phyloP scores from a whole-genome alignment of 2,888 invertebrate genomes.

The Tipula helvola region DNA sequence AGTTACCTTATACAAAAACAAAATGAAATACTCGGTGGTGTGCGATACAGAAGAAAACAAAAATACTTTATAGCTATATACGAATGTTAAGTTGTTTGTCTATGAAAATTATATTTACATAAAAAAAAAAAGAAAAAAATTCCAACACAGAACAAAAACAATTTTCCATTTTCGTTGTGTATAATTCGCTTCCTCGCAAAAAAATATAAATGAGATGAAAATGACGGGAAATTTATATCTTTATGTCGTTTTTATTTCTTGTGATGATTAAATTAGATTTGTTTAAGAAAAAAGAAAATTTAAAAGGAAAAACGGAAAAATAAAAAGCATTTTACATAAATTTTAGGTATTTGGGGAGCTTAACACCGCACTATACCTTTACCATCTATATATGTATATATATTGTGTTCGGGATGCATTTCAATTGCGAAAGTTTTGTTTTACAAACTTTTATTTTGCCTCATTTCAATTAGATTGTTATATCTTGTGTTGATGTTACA shows the following conservation, averaged over 20 bases:
- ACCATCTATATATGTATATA: neutral
- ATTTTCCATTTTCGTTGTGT: neutral
- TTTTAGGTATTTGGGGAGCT: neutral
- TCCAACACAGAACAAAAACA: neutral
- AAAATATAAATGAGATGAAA: neutral
- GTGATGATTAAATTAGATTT: conserved; percentile 4
- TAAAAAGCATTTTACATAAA: neutral
- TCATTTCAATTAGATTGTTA: neutral
- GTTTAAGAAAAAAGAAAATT: neutral
- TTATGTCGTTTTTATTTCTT: neutral
- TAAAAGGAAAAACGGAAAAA: neutral
- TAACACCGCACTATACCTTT: neutral
- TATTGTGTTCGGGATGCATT: neutral
- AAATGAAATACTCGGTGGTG: neutral
- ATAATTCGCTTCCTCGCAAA: neutral
- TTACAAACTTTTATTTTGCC: neutral
- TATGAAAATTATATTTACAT: conserved; percentile 4
- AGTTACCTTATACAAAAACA: neutral
- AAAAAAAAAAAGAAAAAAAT: neutral
- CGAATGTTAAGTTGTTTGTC: neutral
- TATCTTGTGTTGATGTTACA: neutral
- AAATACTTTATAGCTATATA: neutral
- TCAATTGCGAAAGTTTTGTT: neutral
- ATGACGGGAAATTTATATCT: neutral
- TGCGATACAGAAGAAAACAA: neutral